Percentiles rank a stretch among this genome's conserved stretches.
Evolutionary conservation across 2,888 invertebrate species (phyloP).

Genomic region (Tachina grossa): DNA sequence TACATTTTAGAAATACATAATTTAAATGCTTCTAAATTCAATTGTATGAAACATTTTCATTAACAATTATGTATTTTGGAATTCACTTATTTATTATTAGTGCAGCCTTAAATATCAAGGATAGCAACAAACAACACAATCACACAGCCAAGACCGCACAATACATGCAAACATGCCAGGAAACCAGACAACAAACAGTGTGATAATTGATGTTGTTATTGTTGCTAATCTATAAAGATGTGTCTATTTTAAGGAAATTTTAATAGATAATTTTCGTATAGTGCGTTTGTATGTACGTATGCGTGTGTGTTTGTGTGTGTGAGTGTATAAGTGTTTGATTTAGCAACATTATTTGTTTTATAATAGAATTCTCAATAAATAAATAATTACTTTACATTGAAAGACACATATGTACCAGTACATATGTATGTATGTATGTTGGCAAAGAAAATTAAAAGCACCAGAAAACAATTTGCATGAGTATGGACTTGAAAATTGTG

Average conservation of each 20-base stretch:
- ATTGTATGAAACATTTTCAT: constrained; percentile 45
- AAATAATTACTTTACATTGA: constrained; percentile 11
- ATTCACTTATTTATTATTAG: constrained; percentile 28
- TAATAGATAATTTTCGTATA: constrained; percentile 41
- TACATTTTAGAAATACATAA: constrained; percentile 34
- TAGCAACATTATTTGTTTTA: not conserved
- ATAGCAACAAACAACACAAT: not conserved
- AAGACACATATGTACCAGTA: not conserved
- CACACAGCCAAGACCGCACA: not conserved
- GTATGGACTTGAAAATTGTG: not conserved
- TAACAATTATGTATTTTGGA: constrained; percentile 43
- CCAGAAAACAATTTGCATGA: not conserved
- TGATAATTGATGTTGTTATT: constrained; percentile 12
- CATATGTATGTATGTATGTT: not conserved
- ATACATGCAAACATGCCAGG: not conserved
- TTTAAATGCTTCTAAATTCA: constrained; percentile 46
- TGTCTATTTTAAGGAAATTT: constrained; percentile 39
- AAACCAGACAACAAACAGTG: constrained; percentile 27
- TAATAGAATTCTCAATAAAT: constrained; percentile 13
- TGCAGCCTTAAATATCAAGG: constrained; percentile 9
- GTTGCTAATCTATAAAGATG: constrained; percentile 26
- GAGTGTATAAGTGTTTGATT: not conserved
- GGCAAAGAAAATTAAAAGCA: not conserved
- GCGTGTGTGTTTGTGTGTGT: not conserved
- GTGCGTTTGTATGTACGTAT: not conserved